Percentiles rank a stretch among this genome's conserved stretches.
Conservation (phyloP, 2,113 vertebrate species). For the Otolemur garnettii region DNA sequence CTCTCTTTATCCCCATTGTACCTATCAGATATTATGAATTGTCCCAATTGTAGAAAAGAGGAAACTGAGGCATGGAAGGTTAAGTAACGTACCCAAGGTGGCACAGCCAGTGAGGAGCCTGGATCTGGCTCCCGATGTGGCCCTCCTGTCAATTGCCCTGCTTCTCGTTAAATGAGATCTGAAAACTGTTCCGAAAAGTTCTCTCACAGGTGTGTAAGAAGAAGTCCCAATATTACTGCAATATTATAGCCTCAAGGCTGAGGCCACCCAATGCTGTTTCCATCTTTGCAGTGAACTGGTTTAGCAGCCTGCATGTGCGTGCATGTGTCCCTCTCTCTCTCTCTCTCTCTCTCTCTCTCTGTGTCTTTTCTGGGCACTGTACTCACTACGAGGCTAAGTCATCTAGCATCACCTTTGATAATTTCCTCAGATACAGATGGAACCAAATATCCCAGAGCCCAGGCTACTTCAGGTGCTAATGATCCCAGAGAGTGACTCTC, state of each 20-base stretch:
- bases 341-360: too few relatives aligned
- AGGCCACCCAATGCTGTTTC: neutral
- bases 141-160: neutral
- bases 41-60: neutral
- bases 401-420: too few relatives aligned
- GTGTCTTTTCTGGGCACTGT: neutral
- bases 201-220: neutral
- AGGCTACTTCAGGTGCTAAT: neutral
- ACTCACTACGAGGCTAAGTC: neutral
- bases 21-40: neutral
- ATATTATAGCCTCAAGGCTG: neutral
- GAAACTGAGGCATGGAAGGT: neutral
- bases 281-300: neutral
- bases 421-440: neutral
- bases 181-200: neutral
- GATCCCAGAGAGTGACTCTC: neutral
- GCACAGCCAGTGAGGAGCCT: neutral
- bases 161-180: neutral
- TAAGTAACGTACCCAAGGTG: neutral
- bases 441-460: neutral
- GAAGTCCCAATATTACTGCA: neutral
- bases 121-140: neutral
- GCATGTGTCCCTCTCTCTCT: neutral
- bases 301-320: neutral
- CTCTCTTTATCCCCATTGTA: neutral